Percentiles rank a stretch among this genome's conserved stretches.
These are phyloP conservation scores for Oscheius sp. DNA, from an alignment of 2,888 invertebrate species.

Conservation along the genomic window DNA sequence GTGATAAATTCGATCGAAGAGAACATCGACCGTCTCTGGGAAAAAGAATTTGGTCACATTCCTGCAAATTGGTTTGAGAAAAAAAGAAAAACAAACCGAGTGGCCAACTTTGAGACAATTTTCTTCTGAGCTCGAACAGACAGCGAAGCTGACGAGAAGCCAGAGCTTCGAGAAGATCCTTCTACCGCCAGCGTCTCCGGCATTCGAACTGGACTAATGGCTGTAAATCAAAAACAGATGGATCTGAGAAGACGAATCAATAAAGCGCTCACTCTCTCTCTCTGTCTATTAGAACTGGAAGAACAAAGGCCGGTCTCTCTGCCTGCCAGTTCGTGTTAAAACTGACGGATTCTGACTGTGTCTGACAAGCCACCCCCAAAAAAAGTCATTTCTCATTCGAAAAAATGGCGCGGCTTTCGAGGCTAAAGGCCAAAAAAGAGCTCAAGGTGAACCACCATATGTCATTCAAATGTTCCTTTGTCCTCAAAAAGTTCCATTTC, in stretches of 20 bases:
- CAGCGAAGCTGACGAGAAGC: conserved; percentile 16
- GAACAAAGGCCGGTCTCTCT: no score
- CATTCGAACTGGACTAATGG: background rate
- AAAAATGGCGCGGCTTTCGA: no score
- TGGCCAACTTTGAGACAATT: conserved; percentile 20
- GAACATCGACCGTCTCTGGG: conserved; percentile 18
- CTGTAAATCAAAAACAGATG: conserved; percentile 10
- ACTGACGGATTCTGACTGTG: no score
- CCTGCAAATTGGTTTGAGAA: background rate
- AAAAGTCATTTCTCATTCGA: no score
- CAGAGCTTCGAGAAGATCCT: background rate
- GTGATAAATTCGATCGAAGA: conserved; percentile 8
- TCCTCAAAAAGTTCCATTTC: no score
- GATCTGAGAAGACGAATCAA: background rate
- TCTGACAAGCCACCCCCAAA: no score
- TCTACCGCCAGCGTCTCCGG: conserved; percentile 3
- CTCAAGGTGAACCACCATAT: no score
- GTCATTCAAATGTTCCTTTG: no score
- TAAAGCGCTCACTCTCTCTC: no score
- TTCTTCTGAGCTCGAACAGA: conserved; percentile 29
- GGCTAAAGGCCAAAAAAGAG: no score
- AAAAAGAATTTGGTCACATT: conserved; percentile 26
- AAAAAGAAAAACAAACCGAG: background rate
- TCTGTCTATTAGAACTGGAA: no score
- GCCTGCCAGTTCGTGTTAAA: no score